These are phyloP conservation scores for Tholera decimalis DNA, from an alignment of 2,888 invertebrate genomes.

Conservation along the genomic window DNA sequence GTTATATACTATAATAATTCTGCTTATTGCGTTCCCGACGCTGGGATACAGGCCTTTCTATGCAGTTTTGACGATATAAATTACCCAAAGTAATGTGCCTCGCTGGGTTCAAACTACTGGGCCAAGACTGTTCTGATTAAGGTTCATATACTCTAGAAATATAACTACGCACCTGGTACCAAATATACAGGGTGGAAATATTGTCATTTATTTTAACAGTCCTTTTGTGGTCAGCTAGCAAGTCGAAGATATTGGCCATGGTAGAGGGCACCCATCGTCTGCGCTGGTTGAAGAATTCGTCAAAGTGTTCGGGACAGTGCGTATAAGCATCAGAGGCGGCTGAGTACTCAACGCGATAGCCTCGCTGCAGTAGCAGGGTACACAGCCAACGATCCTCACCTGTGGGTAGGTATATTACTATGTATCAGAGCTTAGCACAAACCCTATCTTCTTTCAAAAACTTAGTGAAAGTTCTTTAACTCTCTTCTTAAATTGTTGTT, in stretches of 20 bases:
- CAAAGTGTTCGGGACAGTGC: constrained; percentile 97
- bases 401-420: constrained; percentile 62
- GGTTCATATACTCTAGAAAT: not conserved
- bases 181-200: constrained; percentile 95
- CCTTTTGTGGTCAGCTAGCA: constrained; percentile 94
- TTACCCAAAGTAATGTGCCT: too few relatives aligned
- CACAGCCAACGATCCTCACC: constrained; percentile 99
- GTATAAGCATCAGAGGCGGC: constrained; percentile 99
- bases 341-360: constrained; percentile 98
- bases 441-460: too few relatives aligned
- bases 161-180: constrained; percentile 89
- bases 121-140: too few relatives aligned
- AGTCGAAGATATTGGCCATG: constrained; percentile 98
- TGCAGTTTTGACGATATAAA: too few relatives aligned
- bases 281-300: constrained; percentile 98
- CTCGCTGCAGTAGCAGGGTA: constrained; percentile 97
- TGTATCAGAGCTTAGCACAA: too few relatives aligned
- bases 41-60: too few relatives aligned
- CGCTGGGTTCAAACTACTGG: too few relatives aligned
- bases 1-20: not conserved
- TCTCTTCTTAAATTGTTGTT: too few relatives aligned
- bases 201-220: constrained; percentile 97
- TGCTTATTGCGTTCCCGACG: too few relatives aligned
- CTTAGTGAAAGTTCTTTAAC: too few relatives aligned
- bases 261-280: constrained; percentile 99